Evolutionary conservation across 1,140 invertebrate genomes (phyloP), one percentile per base, ranked within the genome.

Genomic region (Drosophila hydei): DNA sequence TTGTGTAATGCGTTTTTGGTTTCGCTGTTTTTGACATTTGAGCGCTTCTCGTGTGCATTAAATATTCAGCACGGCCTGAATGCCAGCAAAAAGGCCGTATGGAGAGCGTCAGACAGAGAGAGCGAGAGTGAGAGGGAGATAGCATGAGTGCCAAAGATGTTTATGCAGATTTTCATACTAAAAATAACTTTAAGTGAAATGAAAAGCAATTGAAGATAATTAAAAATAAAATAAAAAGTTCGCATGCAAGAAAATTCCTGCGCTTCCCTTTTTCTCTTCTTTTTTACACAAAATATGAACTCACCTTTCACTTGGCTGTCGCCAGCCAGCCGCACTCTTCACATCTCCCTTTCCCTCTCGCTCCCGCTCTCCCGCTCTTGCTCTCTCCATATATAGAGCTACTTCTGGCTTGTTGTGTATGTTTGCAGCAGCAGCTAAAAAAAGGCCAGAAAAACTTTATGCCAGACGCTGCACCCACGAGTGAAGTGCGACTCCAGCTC

Each of bases 1-100:
- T 81, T 81, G 68, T 79, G 74, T 68, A 79, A 67, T 81, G 64
- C 68, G 42, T 48, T 85, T 77, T 73, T 60, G 51, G 54, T 69
- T 72, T 74, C 63, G 64, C 80, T 85, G 80, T 74, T 85, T 79
- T 78, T 85, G 80, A 85, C 80, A 85, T 79, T 79, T 75, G 73
- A 72, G 50, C 68, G 76, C 65, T 74, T 19, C 38, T 21, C 19
- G 38, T 38, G 54, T 72, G 72, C 72, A 83, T 83, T 83, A 75
- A 78, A 83, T 68, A 83, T 83, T 83, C 71, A 83, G 62, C 60
- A 77, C 61, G 69, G 43, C 36, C 36, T 40, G 43, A 68, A 48
- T 14, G 18, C 40, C 52, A 63, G 56, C 23, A 50, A 61, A 36
- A 64, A 23, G 42, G 27, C 43, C 45, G 23, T 30, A 30, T 30